These are phyloP conservation scores for Drosophila lowei DNA, from an alignment of 1,140 invertebrate genomes.

Conservation along the genomic window DNA sequence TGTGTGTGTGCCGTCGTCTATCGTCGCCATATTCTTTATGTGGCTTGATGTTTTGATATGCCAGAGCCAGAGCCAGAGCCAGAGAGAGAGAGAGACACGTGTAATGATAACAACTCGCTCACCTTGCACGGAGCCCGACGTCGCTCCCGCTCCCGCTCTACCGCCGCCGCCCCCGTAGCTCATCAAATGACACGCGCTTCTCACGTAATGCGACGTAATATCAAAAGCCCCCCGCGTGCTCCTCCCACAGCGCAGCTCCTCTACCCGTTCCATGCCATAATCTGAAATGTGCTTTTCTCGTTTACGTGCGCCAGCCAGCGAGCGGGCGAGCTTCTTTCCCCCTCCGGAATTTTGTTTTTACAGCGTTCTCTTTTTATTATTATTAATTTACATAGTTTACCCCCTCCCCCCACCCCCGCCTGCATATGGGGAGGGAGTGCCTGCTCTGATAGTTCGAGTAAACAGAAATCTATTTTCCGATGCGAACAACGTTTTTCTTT, in stretches of 20 bases:
- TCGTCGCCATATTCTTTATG: slow-evolving; percentile 70
- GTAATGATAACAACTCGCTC: slow-evolving; percentile 78
- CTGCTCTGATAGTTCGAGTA: slow-evolving; percentile 48
- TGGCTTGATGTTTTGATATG: slow-evolving; percentile 64
- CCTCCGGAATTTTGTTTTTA: slow-evolving; percentile 57
- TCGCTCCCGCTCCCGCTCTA: slow-evolving; percentile 20
- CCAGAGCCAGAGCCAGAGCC: neutral
- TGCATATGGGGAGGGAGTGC: neutral
- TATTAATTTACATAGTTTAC: slow-evolving; percentile 69
- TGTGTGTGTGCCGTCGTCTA: slow-evolving; percentile 36
- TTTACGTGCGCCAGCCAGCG: slow-evolving; percentile 13
- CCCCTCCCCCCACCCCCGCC: neutral
- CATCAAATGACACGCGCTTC: slow-evolving; percentile 59
- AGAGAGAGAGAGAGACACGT: slow-evolving; percentile 39
- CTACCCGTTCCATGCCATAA: neutral
- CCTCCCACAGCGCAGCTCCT: neutral
- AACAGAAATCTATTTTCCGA: slow-evolving; percentile 46
- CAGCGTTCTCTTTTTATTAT: slow-evolving; percentile 53
- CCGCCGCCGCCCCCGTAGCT: neutral
- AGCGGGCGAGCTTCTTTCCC: neutral
- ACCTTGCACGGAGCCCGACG: slow-evolving; percentile 60
- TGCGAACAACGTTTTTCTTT: slow-evolving; percentile 11
- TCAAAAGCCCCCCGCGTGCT: slow-evolving; percentile 13
- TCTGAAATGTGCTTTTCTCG: slow-evolving; percentile 40
- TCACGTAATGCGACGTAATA: slow-evolving; percentile 77